phyloP scores from a whole-genome alignment of 2,888 invertebrate genomes.

The Bimastos eiseni region DNA sequence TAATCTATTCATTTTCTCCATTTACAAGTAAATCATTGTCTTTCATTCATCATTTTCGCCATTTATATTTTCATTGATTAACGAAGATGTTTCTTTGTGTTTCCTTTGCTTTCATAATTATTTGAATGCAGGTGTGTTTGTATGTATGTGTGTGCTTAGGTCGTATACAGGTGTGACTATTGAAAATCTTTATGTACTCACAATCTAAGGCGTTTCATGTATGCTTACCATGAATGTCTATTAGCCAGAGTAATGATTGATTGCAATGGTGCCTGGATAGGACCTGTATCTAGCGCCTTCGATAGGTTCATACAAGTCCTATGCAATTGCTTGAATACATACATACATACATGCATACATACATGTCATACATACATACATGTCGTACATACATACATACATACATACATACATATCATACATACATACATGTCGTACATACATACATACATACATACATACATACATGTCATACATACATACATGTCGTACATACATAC shows the following conservation, averaged over 20 bases:
- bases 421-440: constrained; percentile 25
- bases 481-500: constrained; percentile 28
- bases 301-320: background rate
- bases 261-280: background rate
- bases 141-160: background rate
- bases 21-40: too few relatives aligned
- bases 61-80: background rate
- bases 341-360: constrained; percentile 29
- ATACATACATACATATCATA: constrained; percentile 30
- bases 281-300: background rate
- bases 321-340: background rate
- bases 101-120: background rate
- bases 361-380: constrained; percentile 15
- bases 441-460: constrained; percentile 28
- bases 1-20: too few relatives aligned
- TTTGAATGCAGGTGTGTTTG: background rate
- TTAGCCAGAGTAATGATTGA: background rate
- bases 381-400: constrained; percentile 22
- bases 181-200: background rate
- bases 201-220: background rate
- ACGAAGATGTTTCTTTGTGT: background rate
- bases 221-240: background rate
- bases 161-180: background rate
- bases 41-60: background rate
- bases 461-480: constrained; percentile 30